Evolutionary conservation across 2,888 invertebrate genomes (phyloP).

Genomic region (Anorthoa munda): DNA sequence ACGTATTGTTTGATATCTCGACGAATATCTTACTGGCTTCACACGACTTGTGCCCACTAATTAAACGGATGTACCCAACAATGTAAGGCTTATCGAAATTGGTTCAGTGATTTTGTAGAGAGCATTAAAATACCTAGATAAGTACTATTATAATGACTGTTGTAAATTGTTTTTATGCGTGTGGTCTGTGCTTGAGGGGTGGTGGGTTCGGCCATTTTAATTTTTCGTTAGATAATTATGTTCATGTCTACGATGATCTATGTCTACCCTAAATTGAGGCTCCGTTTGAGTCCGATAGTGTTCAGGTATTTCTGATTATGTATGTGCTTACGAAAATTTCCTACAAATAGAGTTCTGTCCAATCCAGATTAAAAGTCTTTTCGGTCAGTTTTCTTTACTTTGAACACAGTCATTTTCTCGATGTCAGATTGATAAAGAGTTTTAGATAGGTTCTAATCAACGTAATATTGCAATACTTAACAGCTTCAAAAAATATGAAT

Average conservation of each 20-base stretch:
- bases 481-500: too few relatives aligned
- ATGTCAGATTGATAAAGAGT: too few relatives aligned
- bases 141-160: conserved; percentile 34
- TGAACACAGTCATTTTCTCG: too few relatives aligned
- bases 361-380: too few relatives aligned
- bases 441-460: too few relatives aligned
- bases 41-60: conserved; percentile 69
- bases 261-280: not conserved
- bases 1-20: conserved; percentile 65
- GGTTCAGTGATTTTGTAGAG: conserved; percentile 69
- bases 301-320: not conserved
- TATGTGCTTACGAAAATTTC: not conserved
- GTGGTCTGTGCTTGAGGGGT: conserved; percentile 34
- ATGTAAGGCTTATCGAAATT: conserved; percentile 68
- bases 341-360: not conserved
- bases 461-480: too few relatives aligned
- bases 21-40: conserved; percentile 68
- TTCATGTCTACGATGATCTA: not conserved
- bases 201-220: conserved; percentile 8
- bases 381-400: too few relatives aligned
- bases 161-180: conserved; percentile 37
- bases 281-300: not conserved
- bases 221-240: not conserved
- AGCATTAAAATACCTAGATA: conserved; percentile 63
- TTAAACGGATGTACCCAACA: conserved; percentile 66